phyloP scores from a whole-genome alignment of 2,888 invertebrate species.

The Zootermopsis nevadensis region DNA sequence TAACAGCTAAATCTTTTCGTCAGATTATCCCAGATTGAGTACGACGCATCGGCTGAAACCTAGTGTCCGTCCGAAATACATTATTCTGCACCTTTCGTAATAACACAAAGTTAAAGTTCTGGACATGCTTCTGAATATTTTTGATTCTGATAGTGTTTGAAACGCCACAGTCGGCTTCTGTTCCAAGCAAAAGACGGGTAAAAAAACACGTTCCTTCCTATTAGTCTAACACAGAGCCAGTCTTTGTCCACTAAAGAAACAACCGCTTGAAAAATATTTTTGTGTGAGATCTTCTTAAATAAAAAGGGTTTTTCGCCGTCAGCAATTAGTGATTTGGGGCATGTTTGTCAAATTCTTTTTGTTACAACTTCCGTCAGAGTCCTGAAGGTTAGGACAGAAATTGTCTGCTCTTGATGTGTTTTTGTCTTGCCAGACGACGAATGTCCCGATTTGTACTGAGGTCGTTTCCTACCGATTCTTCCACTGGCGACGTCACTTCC shows the following conservation, averaged over 20 bases:
- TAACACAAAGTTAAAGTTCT: too few species aligned
- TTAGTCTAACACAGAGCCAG: slow-evolving; percentile 21
- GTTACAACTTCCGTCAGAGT: neutral
- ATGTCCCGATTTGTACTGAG: neutral
- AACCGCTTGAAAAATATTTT: neutral
- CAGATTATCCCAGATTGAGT: neutral
- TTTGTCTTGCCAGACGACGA: neutral
- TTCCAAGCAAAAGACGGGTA: neutral
- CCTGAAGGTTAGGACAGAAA: neutral
- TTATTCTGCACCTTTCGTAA: neutral
- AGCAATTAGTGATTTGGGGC: slow-evolving; percentile 19
- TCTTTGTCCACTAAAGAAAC: slow-evolving; percentile 1
- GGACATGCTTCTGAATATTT: neutral
- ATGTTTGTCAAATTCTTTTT: neutral
- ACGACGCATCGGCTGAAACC: neutral
- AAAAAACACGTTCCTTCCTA: neutral
- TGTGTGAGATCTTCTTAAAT: neutral
- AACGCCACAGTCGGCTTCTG: slow-evolving; percentile 9
- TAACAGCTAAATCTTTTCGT: neutral
- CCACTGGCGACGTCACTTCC: slow-evolving; percentile 11
- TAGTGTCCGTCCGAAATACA: neutral
- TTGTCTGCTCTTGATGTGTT: neutral
- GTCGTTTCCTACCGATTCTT: neutral
- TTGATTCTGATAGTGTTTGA: neutral
- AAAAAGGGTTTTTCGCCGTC: slow-evolving; percentile 6